Evolutionary conservation across 53 echinoderm and acorn worm species (phyloP), one percentile per base, ranked within the genome.

Genomic region (Crossaster papposus): DNA sequence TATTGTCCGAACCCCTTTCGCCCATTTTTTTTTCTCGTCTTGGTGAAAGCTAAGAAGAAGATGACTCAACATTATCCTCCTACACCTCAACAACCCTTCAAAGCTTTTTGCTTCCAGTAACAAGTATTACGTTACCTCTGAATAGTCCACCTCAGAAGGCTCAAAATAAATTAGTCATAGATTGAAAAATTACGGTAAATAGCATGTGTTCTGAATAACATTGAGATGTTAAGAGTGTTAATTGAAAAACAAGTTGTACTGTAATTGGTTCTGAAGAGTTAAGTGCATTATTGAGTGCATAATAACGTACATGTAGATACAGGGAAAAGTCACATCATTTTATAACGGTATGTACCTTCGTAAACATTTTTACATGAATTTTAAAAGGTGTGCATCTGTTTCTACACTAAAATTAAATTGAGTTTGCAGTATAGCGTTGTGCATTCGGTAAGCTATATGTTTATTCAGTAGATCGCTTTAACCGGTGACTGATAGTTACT

Each of bases 11-110:
- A 11, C 62, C 62, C 44, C 5, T 0, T 44, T 0, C 5, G 22
- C 17, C 58, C 22, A 15, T 58, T 58, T 58, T 18, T 52, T 10
- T 52, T 10, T 58, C 7, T 18, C 58, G 58, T 20, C 58, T 58
- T 58, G 58, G 0, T 3, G 58, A 15, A 58, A 18, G 58, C 58
- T 15, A 20, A 20, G 17, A 17, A 58, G 15, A 4, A 58, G 7
- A 58, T 20, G 22, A 58, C 58, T 58, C 58, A 15, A 17, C 44
- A 0, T 44, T 62, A 62, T 68, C 28, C 7, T 68, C 68, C 22
- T 68, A 18, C 4, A 26, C 68, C 28, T 68, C 68, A 68, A 68
- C 68, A 28, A 68, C 68, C 68, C 68, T 68, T 68, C 68, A 68
- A 23, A 68, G 68, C 68, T 68, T 26, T 68, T n/a, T 68, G 28